These are phyloP conservation scores for Euthynnus affinis DNA, from an alignment of 2,797 vertebrate genomes.

Conservation along the genomic window DNA sequence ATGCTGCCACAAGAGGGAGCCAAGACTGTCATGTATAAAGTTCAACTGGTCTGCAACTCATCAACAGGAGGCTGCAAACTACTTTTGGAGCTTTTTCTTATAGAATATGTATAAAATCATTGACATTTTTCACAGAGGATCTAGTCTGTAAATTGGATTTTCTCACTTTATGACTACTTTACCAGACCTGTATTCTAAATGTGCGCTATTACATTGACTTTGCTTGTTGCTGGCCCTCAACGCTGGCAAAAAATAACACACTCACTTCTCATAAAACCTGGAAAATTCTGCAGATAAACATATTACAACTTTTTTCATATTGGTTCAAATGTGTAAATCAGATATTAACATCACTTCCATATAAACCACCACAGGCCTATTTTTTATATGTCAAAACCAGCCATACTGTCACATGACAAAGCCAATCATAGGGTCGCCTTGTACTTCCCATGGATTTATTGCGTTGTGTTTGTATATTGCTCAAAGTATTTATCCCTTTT, in stretches of 20 bases:
- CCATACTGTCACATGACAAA: slow-evolving; percentile 27
- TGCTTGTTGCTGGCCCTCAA: slow-evolving; percentile 14
- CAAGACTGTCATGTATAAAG: slow-evolving; percentile 1
- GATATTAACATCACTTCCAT: slow-evolving; percentile 13
- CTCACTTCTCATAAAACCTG: slow-evolving; percentile 15
- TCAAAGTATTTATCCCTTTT: slow-evolving; percentile 75
- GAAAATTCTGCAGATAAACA: slow-evolving; percentile 25
- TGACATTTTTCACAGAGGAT: slow-evolving; percentile 8
- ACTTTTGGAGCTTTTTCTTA: slow-evolving; percentile 10
- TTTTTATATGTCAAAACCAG: slow-evolving; percentile 11
- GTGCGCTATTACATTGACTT: background rate
- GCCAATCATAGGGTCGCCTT: slow-evolving; percentile 25
- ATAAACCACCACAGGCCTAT: slow-evolving; percentile 5
- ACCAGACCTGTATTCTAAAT: slow-evolving; percentile 11
- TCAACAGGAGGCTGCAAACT: background rate
- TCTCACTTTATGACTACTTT: slow-evolving; percentile 23
- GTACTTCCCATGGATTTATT: slow-evolving; percentile 48
- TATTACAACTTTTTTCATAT: background rate
- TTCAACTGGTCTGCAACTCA: background rate
- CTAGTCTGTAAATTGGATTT: slow-evolving; percentile 2
- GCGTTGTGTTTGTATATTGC: slow-evolving; percentile 60
- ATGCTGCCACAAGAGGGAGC: slow-evolving; percentile 64
- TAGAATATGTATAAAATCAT: slow-evolving; percentile 15
- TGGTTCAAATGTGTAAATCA: slow-evolving; percentile 30
- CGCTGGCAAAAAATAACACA: slow-evolving; percentile 3